A percentile compares a stretch with the other conserved stretches of the same genome.
phyloP scores from a whole-genome alignment of 2,797 vertebrate species.

The Sciaenops ocellatus region DNA sequence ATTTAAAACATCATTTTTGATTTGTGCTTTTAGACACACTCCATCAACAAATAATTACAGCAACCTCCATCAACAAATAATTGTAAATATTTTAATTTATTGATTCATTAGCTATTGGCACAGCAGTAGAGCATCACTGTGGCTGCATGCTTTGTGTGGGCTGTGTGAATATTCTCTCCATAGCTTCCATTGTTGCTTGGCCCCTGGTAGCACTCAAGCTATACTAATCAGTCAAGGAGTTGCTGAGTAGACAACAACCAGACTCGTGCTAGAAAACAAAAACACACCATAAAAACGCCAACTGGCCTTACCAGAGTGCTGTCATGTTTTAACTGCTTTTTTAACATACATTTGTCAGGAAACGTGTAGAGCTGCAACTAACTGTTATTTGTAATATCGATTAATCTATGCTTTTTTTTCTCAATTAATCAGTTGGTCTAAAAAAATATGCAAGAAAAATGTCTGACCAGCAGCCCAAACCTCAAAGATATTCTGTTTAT shows the following conservation, averaged over 20 bases:
- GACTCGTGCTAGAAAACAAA: constrained; percentile 55
- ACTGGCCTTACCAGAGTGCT: constrained; percentile 56
- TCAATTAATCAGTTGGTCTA: not conserved
- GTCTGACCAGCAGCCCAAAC: not conserved
- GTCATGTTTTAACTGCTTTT: constrained; percentile 27
- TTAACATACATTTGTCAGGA: not conserved
- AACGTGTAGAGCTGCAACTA: not conserved
- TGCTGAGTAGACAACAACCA: constrained; percentile 76
- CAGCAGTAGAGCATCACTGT: constrained; percentile 48
- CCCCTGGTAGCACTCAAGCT: constrained; percentile 64
- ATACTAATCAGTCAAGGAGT: constrained; percentile 79
- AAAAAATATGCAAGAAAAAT: not conserved
- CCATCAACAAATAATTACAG: constrained; percentile 73
- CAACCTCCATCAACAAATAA: constrained; percentile 71
- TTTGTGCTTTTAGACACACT: constrained; percentile 71
- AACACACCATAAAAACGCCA: constrained; percentile 69
- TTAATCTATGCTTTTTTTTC: not conserved
- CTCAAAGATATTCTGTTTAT: not conserved
- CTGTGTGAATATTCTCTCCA: constrained; percentile 66
- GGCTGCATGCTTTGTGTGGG: constrained; percentile 61
- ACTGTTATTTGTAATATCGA: not conserved
- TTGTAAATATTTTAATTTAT: constrained; percentile 79
- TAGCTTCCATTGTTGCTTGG: constrained; percentile 68
- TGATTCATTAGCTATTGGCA: constrained; percentile 77
- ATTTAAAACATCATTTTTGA: constrained; percentile 73